Base-by-base conservation (phyloP, 2,888 invertebrate genomes). In the Ernsta delagoae region DNA sequence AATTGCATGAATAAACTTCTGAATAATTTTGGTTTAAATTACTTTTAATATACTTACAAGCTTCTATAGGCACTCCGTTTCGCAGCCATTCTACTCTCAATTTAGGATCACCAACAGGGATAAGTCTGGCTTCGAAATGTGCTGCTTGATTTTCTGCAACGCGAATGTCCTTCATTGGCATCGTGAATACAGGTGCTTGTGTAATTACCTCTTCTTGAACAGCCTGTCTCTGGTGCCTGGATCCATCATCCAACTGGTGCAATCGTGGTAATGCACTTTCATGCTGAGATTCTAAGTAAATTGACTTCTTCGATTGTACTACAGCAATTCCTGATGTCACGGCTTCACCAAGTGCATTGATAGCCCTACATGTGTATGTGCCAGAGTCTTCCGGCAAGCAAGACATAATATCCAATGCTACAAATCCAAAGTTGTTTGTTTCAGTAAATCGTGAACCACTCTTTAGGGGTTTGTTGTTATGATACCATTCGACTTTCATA, bases 401-500 rank as follows among this genome's bases (percentile, higher is more conserved):
- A 77, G 98, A 97, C 94, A 98, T 96, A 77, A 99, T 98, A 83
- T 99, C 99, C 70, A 99, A 94, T 34, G 99, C 98, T 11, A 99
- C 99, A 85, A 98, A 99, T 56, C 99, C 99, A 85, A 99, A 99
- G 89, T 98, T 99, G 83, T 98, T 98, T 7, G 98, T 98, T 89
- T 99, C 98, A 9, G 98, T 97, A 86, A 99, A 99, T 78, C 99
- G 96, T 6, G 98, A 98, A 54, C 99, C 98, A 73, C 98, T 97
- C 88, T 98, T 98, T 0, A 98, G 94, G 0, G 98, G 97, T 75
- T 95, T 95, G 79, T 97, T 98, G 82, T 99, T 98, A 81, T 98
- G 97, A 92, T 97, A 98, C 98, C 99, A 99, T 89, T 98, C 98
- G 0, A 99, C 98, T 85, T 97, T 97, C 96, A 99, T 96, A 2